Evolutionary conservation across 2,113 vertebrate genomes (phyloP).

Genomic region (Cyanoramphus novaezelandiae): DNA sequence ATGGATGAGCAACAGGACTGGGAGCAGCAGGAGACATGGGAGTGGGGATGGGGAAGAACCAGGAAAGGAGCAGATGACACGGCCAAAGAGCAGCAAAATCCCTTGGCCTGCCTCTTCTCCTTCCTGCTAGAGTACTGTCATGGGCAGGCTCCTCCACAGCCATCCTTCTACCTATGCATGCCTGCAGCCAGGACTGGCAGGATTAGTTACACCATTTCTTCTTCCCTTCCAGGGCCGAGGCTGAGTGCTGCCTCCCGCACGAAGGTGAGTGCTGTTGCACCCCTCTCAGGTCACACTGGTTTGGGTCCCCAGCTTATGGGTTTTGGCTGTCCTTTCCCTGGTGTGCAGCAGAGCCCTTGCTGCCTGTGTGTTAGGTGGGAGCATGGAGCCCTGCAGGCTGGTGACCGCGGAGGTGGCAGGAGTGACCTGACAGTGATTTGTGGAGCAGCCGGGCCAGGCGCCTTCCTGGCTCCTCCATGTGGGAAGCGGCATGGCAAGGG

Average conservation of each 20-base stretch:
- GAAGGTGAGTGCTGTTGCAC: constrained; percentile 66
- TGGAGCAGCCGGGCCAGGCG: not conserved
- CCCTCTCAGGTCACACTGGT: not conserved
- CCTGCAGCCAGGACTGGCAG: not conserved
- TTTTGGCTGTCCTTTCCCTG: not conserved
- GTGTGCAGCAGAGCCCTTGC: not conserved
- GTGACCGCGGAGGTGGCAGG: not conserved
- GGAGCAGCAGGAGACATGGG: not conserved
- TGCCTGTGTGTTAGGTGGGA: not conserved
- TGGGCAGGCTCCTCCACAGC: not conserved
- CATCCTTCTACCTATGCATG: not conserved
- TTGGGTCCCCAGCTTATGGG: not conserved
- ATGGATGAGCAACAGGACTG: not conserved
- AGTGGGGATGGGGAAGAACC: not conserved
- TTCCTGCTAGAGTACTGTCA: not conserved
- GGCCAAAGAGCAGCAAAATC: not conserved
- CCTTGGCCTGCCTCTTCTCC: not conserved
- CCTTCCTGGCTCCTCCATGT: not conserved
- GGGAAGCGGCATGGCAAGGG: constrained; percentile 11
- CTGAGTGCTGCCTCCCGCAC: not conserved
- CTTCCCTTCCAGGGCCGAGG: constrained; percentile 56
- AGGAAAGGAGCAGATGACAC: not conserved
- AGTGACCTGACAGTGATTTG: constrained; percentile 30
- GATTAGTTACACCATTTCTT: not conserved
- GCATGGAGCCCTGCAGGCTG: not conserved